A percentile compares a stretch with the other conserved stretches of the same genome.
Evolutionary conservation across 2,888 invertebrate genomes (phyloP).

Genomic region (Tetrapedia diversipes): DNA sequence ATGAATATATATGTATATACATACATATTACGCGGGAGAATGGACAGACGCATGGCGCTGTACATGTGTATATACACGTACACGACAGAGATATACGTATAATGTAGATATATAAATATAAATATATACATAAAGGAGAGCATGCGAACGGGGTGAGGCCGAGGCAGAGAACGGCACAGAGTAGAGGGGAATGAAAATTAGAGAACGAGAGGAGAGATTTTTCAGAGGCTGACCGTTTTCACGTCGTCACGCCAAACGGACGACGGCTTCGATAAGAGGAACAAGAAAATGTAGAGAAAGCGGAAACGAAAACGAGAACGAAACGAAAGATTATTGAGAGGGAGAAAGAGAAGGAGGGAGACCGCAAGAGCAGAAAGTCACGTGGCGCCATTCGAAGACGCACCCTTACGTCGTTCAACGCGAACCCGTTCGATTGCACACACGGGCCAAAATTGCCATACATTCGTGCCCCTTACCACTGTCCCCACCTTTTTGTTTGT

Average conservation of each 20-base stretch:
- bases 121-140: constrained; percentile 50
- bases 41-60: constrained; percentile 52
- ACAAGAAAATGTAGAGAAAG: constrained; percentile 5
- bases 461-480: background rate
- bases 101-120: constrained; percentile 66
- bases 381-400: constrained; percentile 58
- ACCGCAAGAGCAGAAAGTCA: background rate
- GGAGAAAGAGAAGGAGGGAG: background rate
- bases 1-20: constrained; percentile 45
- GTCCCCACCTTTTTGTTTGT: background rate
- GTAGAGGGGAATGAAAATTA: constrained; percentile 22
- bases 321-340: background rate
- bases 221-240: constrained; percentile 9
- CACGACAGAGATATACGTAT: constrained; percentile 59
- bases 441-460: constrained; percentile 9
- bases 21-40: constrained; percentile 37
- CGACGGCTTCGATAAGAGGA: constrained; percentile 22
- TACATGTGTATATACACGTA: constrained; percentile 59
- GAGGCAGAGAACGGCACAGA: constrained; percentile 32
- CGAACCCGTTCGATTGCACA: constrained; percentile 24
- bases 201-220: background rate
- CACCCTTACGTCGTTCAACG: constrained; percentile 55
- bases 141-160: constrained; percentile 45
- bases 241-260: constrained; percentile 10
- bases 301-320: background rate